Conservation (phyloP, 2,113 vertebrate species). For the Pygoscelis adeliae region DNA sequence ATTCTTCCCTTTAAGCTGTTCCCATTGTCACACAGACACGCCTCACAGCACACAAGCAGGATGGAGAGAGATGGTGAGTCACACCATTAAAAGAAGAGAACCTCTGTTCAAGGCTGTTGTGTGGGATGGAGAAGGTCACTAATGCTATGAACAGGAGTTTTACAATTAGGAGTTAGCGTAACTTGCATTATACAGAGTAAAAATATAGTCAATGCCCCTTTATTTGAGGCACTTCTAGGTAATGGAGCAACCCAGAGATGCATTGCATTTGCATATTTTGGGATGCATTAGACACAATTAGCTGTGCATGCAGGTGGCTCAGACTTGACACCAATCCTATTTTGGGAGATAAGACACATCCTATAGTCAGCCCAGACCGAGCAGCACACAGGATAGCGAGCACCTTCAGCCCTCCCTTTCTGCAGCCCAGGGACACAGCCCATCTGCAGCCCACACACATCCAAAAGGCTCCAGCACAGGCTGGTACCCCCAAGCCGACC, state of each 20-base stretch:
- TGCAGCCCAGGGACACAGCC: not conserved
- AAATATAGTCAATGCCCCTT: not conserved
- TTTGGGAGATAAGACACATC: not conserved
- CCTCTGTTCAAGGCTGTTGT: not conserved
- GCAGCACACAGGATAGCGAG: not conserved
- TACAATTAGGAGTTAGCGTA: not conserved
- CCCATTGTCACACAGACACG: not conserved
- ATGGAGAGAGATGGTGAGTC: not conserved
- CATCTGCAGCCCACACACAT: rapidly evolving
- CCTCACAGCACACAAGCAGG: not conserved
- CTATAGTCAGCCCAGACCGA: not conserved
- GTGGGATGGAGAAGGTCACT: not conserved
- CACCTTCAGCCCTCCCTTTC: not conserved
- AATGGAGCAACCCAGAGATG: not conserved
- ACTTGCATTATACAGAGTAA: not conserved
- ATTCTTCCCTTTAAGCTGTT: not conserved
- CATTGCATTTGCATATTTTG: not conserved
- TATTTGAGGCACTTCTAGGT: not conserved
- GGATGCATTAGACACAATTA: not conserved
- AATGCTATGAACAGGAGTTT: not conserved
- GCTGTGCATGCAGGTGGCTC: not conserved
- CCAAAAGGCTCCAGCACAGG: not conserved
- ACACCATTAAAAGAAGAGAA: not conserved
- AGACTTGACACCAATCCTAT: not conserved
- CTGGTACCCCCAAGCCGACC: not conserved